Percentiles rank a stretch among this genome's conserved stretches.
Evolutionary conservation across 1,140 invertebrate genomes (phyloP).

Genomic region (Drosophila grimshawi): DNA sequence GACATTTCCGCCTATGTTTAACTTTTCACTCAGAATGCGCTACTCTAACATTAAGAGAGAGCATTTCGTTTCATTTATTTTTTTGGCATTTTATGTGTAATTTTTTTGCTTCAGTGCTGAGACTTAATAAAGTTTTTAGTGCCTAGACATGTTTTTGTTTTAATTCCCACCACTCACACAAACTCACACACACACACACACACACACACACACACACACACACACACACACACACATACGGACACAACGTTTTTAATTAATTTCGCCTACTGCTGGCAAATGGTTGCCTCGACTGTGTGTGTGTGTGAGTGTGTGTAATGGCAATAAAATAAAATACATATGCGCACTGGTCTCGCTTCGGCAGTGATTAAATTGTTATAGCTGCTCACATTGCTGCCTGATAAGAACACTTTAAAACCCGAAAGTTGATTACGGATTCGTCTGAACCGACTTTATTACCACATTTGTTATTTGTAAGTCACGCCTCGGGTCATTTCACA

Average conservation of each 20-base stretch:
- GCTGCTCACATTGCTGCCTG: slow-evolving; percentile 25
- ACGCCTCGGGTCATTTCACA: slow-evolving; percentile 15
- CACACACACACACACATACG: slow-evolving; percentile 27
- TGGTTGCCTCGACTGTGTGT: slow-evolving; percentile 43
- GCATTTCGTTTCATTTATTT: slow-evolving; percentile 14
- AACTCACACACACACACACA: background rate
- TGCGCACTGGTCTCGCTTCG: slow-evolving; percentile 48
- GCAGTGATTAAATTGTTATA: slow-evolving; percentile 80
- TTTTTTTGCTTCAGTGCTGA: slow-evolving; percentile 62
- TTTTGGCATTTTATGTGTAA: slow-evolving; percentile 75
- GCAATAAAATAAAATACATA: slow-evolving; percentile 76
- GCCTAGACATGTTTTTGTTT: slow-evolving; percentile 80
- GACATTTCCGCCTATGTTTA: slow-evolving; percentile 81
- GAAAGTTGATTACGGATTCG: background rate
- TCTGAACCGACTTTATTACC: background rate
- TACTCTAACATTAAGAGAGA: slow-evolving; percentile 44
- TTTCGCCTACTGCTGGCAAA: slow-evolving; percentile 67
- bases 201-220: slow-evolving; percentile 22
- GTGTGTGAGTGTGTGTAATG: slow-evolving; percentile 41
- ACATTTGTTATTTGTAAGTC: slow-evolving; percentile 10
- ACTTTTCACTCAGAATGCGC: slow-evolving; percentile 69
- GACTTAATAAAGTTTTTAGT: slow-evolving; percentile 80
- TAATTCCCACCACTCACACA: slow-evolving; percentile 35
- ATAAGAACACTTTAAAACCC: slow-evolving; percentile 27
- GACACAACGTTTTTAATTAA: slow-evolving; percentile 68